Percentiles rank a stretch among this genome's conserved stretches.
These are phyloP conservation scores for Lasioglossum leucozonium DNA, from an alignment of 2,888 invertebrate species.

Conservation along the genomic window DNA sequence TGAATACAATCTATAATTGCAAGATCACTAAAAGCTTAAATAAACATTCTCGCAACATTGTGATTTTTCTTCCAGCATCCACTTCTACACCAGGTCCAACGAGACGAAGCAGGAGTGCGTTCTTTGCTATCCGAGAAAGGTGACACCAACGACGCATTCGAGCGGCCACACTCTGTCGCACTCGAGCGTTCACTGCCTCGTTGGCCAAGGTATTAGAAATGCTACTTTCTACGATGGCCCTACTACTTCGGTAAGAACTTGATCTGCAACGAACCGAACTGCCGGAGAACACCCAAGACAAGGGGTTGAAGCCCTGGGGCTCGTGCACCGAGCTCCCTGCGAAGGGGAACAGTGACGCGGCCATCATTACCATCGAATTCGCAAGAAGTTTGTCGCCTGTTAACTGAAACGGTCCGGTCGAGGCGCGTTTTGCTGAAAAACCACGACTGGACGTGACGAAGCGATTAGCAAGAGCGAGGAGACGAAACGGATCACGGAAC, in stretches of 20 bases:
- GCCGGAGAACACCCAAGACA: neutral
- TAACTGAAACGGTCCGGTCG: neutral
- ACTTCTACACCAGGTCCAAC: no score
- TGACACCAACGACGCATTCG: no score
- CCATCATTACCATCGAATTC: neutral
- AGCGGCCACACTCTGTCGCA: no score
- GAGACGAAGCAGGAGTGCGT: no score
- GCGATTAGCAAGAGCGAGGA: constrained; percentile 43
- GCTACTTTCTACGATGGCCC: no score
- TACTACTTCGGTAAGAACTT: neutral
- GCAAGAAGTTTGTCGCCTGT: neutral
- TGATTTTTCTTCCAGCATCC: no score
- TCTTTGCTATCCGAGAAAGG: no score
- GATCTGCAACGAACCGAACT: neutral
- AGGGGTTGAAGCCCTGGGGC: neutral
- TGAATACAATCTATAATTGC: no score
- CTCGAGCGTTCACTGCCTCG: no score
- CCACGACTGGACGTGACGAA: constrained; percentile 32
- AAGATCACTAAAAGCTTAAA: no score
- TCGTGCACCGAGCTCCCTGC: neutral
- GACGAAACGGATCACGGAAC: constrained; percentile 46
- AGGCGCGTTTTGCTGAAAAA: constrained; percentile 23
- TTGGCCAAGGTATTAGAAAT: no score
- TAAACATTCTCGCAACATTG: no score
- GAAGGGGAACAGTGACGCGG: neutral